Percentiles rank a stretch among this genome's conserved stretches.
phyloP scores from a whole-genome alignment of 2,888 invertebrate species.

The Syrista parreyssii region DNA sequence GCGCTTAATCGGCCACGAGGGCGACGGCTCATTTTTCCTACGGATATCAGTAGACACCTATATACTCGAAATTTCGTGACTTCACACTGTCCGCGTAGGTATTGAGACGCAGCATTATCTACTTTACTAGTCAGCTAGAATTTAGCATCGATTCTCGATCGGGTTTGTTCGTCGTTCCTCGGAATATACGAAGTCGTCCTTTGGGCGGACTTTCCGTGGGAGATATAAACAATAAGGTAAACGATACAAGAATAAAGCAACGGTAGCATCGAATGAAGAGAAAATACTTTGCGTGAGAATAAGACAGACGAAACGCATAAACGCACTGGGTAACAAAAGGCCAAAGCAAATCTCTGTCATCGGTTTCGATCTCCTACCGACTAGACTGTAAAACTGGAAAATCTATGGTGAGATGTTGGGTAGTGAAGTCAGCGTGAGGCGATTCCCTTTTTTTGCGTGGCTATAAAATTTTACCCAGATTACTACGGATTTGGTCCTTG shows the following conservation, averaged over 20 bases:
- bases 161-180: neutral
- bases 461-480: conserved; percentile 45
- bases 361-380: neutral
- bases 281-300: conserved; percentile 30
- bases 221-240: neutral
- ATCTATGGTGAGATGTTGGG: neutral
- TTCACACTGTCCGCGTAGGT: neutral
- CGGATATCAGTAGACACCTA: conserved; percentile 39
- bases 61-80: conserved; percentile 42
- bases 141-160: neutral
- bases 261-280: conserved; percentile 4
- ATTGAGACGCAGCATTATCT: neutral
- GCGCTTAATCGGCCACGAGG: conserved; percentile 39
- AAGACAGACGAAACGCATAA: neutral
- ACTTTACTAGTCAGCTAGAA: neutral
- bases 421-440: conserved; percentile 3
- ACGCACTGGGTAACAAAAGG: neutral
- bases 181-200: neutral
- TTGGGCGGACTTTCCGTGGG: too few species aligned
- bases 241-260: neutral
- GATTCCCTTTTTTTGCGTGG: conserved; percentile 29
- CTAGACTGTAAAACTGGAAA: neutral
- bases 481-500: conserved; percentile 38
- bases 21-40: conserved; percentile 48
- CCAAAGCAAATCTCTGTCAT: neutral